These are phyloP conservation scores for Cheirogaleus medius DNA, from an alignment of 2,113 vertebrate genomes.

Conservation along the genomic window DNA sequence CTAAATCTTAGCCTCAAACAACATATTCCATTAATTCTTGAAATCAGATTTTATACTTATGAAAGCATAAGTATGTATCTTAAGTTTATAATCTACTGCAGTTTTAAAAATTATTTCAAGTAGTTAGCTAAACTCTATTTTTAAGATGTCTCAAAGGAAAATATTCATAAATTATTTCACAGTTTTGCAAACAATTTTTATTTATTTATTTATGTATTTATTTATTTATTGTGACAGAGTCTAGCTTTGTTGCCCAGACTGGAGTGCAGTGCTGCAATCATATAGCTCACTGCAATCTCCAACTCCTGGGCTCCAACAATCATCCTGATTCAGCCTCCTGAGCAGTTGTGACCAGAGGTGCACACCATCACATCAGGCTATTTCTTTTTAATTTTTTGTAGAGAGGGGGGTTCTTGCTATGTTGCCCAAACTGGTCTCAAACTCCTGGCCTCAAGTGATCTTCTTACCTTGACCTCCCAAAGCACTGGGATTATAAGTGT, in stretches of 20 bases:
- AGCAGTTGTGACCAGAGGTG: not conserved
- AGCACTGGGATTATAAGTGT: not conserved
- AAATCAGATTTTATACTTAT: not conserved
- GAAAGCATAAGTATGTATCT: not conserved
- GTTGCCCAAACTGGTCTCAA: too few relatives aligned
- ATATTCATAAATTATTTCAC: not conserved
- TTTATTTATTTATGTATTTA: too few relatives aligned
- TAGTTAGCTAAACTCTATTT: not conserved
- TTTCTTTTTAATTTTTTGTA: too few relatives aligned
- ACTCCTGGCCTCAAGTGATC: too few relatives aligned
- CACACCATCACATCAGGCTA: too few relatives aligned
- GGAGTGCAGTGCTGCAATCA: too few relatives aligned
- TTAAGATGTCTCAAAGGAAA: not conserved
- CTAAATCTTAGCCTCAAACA: not conserved
- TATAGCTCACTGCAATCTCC: too few relatives aligned
- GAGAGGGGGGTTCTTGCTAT: too few relatives aligned
- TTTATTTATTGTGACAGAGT: too few relatives aligned
- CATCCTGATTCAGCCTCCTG: not conserved
- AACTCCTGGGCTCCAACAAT: too few relatives aligned
- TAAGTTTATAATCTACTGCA: not conserved
- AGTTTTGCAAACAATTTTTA: not conserved
- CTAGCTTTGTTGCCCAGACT: too few relatives aligned
- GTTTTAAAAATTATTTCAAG: not conserved
- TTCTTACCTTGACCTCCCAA: too few relatives aligned
- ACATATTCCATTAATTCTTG: not conserved